Evolutionary conservation across 2,888 invertebrate species (phyloP), one percentile per base, ranked within the genome.

Genomic region (Prenolepis imparis): DNA sequence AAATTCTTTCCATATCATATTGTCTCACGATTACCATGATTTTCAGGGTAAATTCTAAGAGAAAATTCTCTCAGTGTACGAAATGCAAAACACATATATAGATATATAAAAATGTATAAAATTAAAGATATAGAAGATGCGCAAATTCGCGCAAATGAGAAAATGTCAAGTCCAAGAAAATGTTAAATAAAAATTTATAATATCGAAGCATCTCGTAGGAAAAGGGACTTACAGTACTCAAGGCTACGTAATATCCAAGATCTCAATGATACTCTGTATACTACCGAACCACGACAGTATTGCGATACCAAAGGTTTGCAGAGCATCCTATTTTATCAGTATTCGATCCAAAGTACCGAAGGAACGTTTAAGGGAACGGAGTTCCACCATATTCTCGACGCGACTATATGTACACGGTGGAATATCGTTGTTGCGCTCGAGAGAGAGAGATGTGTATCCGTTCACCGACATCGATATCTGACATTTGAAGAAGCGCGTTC

Each of bases 401-500:
- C 21, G 18, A n/a, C n/a, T n/a, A n/a, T n/a, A n/a, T n/a, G n/a
- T n/a, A n/a, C n/a, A n/a, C n/a, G n/a, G 44, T 15, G 64, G 36
- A 21, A 74, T 48, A 68, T 48, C 28, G n/a, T 24, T 18, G 36
- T 24, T 6, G 32, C n/a, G 21, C 44, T 8, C 52, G 70, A 32
- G 67, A 77, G 28, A 28, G 28, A 28, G 28, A 28, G 52, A 55
- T 39, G 75, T 66, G 39, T 67, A 39, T 28, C 66, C 66, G 32
- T 64, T 75, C 75, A 12, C 67, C 75, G 66, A 8, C 28, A 52
- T 57, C 55, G 73, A 78, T 82, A 86, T 77, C 82, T 89, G 89
- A 87, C 89, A 89, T 87, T 87, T 87, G 85, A 82, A 52, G 48
- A 52, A 52, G 48, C 48, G 75, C 70, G 59, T 55, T 52, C 84